Conservation (phyloP, 2,797 vertebrate species). For the Lerista edwardsae region DNA sequence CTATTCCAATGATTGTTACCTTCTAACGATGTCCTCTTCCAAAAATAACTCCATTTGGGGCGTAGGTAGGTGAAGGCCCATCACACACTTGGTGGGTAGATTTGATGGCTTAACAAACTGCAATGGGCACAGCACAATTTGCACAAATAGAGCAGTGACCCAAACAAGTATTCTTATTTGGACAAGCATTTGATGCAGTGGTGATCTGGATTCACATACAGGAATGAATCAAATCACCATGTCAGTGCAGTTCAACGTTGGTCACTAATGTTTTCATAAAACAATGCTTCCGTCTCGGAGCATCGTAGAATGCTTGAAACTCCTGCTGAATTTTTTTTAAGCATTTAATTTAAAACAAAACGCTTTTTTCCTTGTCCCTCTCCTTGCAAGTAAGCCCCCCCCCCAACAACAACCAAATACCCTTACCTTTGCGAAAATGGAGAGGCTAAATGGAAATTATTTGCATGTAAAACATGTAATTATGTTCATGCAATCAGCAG, state of each 20-base stretch:
- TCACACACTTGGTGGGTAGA: constrained; percentile 4
- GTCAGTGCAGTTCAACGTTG: background rate
- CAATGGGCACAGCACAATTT: background rate
- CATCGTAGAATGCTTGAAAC: no score
- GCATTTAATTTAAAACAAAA: no score
- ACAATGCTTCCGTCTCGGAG: background rate
- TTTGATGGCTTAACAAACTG: constrained; percentile 23
- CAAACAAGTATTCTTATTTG: background rate
- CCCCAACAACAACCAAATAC: no score
- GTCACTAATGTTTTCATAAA: background rate
- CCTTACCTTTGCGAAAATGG: no score
- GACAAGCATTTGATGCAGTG: background rate
- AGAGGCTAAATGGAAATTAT: no score
- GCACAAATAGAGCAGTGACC: background rate
- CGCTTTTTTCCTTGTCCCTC: no score
- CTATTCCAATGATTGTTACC: background rate
- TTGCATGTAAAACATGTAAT: no score
- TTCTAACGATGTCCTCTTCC: background rate
- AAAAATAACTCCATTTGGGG: background rate
- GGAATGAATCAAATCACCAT: background rate
- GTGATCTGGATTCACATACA: background rate
- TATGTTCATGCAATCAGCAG: no score
- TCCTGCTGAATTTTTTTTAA: no score
- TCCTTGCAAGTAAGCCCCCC: no score
- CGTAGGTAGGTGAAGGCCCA: fast-evolving